Base-by-base conservation (phyloP, 1,140 invertebrate species). In the Pectinophora gossypiella region DNA sequence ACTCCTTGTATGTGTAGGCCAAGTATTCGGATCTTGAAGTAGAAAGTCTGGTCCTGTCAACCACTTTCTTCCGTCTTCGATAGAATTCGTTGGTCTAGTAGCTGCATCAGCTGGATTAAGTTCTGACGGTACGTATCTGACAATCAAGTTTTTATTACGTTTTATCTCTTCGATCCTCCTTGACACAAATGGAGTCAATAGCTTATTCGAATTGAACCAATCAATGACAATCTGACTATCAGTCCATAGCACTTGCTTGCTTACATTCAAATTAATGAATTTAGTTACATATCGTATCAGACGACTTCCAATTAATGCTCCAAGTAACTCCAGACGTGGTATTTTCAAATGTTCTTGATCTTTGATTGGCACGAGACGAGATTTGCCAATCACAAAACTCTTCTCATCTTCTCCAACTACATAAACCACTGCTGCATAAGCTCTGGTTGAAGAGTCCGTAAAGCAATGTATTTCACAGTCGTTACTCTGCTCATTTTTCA, bases 171-270 rank as follows among this genome's bases (percentile, higher is more conserved):
- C 44, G 19, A 64, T 46, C 47, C 62, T 61, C 9, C 57, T 36
- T 1, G 54, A 36, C 6, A 64, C 48, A 46, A 64, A 64, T n/a
- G 51, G 53, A 15, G 54, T 48, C 21, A 64, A 48, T 2, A 64
- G 55, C 20, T 58, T 64, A 6, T 59, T 38, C 16, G 63, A 56
- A 27, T 59, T 51, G 38, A 16, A 46, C 59, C 59, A 59, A 23
- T 22, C 45, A 16, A 56, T 27, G 12, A 65, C 56, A 18, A 65
- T 55, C 42, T 56, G 50, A 42, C 59, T 66, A 40, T 66, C 59
- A 27, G 56, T 57, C 63, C 63, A 66, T 35, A 66, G 40, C 35
- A 20, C 51, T 21, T 45, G 19, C 13, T 23, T 13, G 15, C 18
- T 43, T 22, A 65, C 54, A 6, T 43, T 18, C 19, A 59, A 2